Percentiles rank a stretch among this genome's conserved stretches.
phyloP scores from a whole-genome alignment of 2,797 vertebrate species.

The Poeciliopsis turneri region DNA sequence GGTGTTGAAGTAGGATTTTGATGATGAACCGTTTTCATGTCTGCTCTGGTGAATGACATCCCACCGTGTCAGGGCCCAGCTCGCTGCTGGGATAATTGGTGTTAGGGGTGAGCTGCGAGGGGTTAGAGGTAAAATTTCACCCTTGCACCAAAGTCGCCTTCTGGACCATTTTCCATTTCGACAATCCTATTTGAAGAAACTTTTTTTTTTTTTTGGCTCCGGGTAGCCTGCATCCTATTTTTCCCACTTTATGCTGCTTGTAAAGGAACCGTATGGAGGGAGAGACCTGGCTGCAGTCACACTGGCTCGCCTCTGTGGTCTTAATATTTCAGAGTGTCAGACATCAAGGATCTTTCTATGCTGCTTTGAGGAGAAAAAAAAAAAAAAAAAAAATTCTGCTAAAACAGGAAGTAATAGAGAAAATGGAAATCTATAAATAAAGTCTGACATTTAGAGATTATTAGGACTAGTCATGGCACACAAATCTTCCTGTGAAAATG shows the following conservation, averaged over 20 bases:
- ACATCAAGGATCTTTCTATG: conserved; percentile 28
- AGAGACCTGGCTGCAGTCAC: conserved; percentile 40
- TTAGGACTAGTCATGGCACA: conserved; percentile 12
- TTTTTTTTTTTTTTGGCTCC: conserved; percentile 52
- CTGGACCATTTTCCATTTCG: conserved; percentile 42
- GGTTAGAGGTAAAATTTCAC: conserved; percentile 47
- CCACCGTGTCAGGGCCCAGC: conserved; percentile 18
- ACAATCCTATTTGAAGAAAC: conserved; percentile 44
- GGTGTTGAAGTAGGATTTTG: not conserved
- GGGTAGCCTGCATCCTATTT: conserved; percentile 43
- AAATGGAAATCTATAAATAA: not conserved
- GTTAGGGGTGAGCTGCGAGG: conserved; percentile 50
- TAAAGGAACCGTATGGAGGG: conserved; percentile 59
- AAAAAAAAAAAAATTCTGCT: not conserved
- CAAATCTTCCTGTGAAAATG: conserved; percentile 14
- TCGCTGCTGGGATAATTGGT: conserved; percentile 51
- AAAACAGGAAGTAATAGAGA: conserved; percentile 11
- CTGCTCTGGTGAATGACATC: conserved; percentile 25
- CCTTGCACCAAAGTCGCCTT: conserved; percentile 34
- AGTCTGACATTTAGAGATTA: conserved; percentile 3
- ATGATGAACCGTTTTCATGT: conserved; percentile 28
- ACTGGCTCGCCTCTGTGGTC: conserved; percentile 28
- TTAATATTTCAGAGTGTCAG: conserved; percentile 49
- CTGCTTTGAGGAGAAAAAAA: not conserved
- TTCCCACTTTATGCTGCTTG: conserved; percentile 57